A percentile compares a stretch with the other conserved stretches of the same genome.
These are phyloP conservation scores for Osmoderma eremita DNA, from an alignment of 2,888 invertebrate genomes.

Conservation along the genomic window DNA sequence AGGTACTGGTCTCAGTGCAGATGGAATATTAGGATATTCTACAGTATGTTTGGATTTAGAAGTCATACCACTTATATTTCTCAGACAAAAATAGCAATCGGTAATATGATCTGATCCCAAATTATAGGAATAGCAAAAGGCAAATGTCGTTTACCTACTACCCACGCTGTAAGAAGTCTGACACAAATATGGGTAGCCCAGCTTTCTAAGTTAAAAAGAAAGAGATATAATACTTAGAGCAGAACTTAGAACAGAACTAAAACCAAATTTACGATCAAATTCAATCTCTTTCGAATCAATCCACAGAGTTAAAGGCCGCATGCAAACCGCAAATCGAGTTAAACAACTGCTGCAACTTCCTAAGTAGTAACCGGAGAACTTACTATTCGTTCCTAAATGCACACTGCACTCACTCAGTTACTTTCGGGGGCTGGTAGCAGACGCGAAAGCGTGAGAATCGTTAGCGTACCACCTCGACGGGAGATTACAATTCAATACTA, in stretches of 20 bases:
- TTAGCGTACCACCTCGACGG: constrained; percentile 44
- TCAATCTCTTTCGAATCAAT: no score
- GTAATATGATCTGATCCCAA: no score
- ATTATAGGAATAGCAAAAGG: no score
- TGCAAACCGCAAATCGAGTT: constrained; percentile 37
- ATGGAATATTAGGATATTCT: no score
- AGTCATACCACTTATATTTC: no score
- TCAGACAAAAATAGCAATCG: no score
- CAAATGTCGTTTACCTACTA: no score
- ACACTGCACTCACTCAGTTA: not conserved
- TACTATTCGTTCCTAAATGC: constrained; percentile 18
- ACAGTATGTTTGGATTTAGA: no score
- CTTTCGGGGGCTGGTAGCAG: not conserved
- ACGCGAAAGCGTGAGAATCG: constrained; percentile 57
- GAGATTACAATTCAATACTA: constrained; percentile 64
- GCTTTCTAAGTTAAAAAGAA: no score
- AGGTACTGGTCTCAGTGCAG: no score
- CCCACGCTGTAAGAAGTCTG: no score
- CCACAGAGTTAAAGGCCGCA: constrained; percentile 8
- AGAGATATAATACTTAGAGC: not conserved
- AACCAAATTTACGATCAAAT: constrained; percentile 17
- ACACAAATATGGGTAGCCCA: no score
- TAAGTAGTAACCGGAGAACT: constrained; percentile 25
- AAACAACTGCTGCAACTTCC: constrained; percentile 23
- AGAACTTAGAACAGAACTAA: constrained; percentile 1